These are phyloP conservation scores for Lithophane leautieri DNA, from an alignment of 2,888 invertebrate genomes.

Conservation along the genomic window DNA sequence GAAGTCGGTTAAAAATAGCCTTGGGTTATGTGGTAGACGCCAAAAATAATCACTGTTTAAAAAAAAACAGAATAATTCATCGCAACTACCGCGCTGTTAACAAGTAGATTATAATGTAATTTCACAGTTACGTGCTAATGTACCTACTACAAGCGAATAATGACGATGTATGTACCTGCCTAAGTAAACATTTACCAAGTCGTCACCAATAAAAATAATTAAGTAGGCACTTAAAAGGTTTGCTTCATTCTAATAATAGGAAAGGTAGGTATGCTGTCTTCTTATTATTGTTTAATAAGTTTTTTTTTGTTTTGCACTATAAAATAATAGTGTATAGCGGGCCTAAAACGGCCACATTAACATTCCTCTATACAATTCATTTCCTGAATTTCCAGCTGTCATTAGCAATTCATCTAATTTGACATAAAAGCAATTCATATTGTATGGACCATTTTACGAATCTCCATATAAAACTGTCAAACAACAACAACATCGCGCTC, in stretches of 20 bases:
- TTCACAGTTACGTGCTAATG: constrained; percentile 45
- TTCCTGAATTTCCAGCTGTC: no score
- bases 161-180: not conserved
- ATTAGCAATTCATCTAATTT: no score
- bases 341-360: no score
- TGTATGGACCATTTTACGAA: no score
- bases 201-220: not conserved
- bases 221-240: not conserved
- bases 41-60: not conserved
- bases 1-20: no score
- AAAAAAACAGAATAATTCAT: not conserved
- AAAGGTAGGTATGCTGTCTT: not conserved
- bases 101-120: not conserved
- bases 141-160: not conserved
- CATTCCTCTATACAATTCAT: no score
- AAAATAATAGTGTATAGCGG: not conserved
- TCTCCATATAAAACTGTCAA: no score
- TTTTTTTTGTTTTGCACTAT: not conserved
- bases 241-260: not conserved
- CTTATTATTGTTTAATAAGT: not conserved
- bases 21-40: no score
- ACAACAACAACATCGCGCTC: no score
- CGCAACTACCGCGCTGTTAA: constrained; percentile 15
- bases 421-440: no score
- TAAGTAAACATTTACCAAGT: not conserved